Conservation (phyloP, 2,797 vertebrate species). For the Smutsia temminckii region DNA sequence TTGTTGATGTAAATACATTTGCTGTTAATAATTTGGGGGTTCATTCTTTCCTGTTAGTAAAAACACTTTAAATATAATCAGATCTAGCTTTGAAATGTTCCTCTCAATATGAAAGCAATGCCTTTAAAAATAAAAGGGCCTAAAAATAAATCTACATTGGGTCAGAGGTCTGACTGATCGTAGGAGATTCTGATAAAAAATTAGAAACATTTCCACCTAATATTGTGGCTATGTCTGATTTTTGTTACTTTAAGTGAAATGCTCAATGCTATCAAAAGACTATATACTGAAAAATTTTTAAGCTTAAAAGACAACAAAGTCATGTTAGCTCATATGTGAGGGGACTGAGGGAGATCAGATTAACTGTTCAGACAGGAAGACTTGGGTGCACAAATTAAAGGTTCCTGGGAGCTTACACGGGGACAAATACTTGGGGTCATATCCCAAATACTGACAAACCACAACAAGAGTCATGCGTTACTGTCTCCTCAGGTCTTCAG, state of each 20-base stretch:
- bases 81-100: background rate
- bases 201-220: slow-evolving; percentile 1
- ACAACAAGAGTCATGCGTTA: background rate
- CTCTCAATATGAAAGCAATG: background rate
- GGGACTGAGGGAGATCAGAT: background rate
- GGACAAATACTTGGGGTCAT: background rate
- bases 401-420: background rate
- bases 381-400: background rate
- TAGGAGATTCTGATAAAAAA: background rate
- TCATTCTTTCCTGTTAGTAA: background rate
- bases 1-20: background rate
- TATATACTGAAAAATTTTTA: background rate
- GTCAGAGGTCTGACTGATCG: background rate
- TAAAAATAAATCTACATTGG: background rate
- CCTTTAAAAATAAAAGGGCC: slow-evolving; percentile 7
- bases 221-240: background rate
- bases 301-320: slow-evolving; percentile 1
- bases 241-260: slow-evolving; percentile 22
- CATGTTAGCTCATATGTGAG: background rate
- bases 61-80: background rate
- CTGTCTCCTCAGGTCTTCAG: background rate
- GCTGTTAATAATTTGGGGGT: background rate
- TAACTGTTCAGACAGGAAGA: slow-evolving; percentile 36
- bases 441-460: background rate
- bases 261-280: background rate